Evolutionary conservation across 2,797 vertebrate species (phyloP).

Genomic region (Notolabrus celidotus): DNA sequence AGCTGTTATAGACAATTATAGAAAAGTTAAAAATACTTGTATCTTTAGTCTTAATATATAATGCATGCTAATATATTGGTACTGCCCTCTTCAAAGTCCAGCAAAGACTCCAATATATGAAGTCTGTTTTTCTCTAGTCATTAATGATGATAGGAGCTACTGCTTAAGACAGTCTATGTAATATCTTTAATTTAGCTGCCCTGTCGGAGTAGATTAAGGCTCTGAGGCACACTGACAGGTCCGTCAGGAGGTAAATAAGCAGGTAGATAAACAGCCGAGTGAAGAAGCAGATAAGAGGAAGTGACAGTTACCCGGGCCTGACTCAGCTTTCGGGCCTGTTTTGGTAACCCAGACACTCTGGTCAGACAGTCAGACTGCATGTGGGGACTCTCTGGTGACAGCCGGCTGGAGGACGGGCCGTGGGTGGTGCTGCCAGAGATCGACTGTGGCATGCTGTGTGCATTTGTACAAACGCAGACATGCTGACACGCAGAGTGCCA

Average conservation of each 20-base stretch:
- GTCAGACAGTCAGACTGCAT: conserved; percentile 70
- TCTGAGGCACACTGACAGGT: neutral
- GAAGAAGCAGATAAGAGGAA: conserved; percentile 33
- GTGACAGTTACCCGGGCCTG: conserved; percentile 57
- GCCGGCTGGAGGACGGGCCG: conserved; percentile 57
- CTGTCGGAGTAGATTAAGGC: neutral
- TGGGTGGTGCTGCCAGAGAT: conserved; percentile 62
- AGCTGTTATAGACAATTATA: too few species aligned
- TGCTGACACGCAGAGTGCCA: conserved; percentile 68
- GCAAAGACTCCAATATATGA: too few species aligned
- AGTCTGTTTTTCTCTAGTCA: too few species aligned
- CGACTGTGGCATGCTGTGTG: conserved; percentile 51
- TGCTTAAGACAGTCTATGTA: too few species aligned
- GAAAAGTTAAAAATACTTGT: too few species aligned
- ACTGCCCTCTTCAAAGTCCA: too few species aligned
- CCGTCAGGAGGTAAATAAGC: neutral
- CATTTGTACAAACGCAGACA: conserved; percentile 60
- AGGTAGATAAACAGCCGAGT: conserved; percentile 19
- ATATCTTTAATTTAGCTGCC: too few species aligned
- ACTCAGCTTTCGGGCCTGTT: conserved; percentile 66
- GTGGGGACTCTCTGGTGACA: conserved; percentile 59
- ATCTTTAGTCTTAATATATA: too few species aligned
- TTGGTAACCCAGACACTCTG: conserved; percentile 57
- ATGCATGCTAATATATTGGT: too few species aligned
- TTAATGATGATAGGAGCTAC: too few species aligned